Percentiles rank a stretch among this genome's conserved stretches.
Evolutionary conservation across 1,140 invertebrate species (phyloP).

Genomic region (Heliconius melpomene): DNA sequence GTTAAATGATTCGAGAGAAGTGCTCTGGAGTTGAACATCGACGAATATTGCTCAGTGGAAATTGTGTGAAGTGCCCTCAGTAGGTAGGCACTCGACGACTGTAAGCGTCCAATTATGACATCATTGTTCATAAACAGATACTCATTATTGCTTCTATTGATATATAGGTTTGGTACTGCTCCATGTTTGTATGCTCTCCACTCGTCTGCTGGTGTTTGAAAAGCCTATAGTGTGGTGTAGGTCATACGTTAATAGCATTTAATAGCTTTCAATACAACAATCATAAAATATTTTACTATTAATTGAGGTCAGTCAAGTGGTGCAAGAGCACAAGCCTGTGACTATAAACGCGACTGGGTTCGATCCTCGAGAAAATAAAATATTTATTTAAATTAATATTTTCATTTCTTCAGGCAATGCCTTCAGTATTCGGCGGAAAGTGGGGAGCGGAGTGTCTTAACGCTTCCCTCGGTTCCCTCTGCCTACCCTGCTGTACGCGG

Average conservation of each 20-base stretch:
- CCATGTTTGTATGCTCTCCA: not conserved
- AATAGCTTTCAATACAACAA: too few species aligned
- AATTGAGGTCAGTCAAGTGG: too few species aligned
- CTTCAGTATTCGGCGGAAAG: too few species aligned
- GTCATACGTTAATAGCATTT: not conserved
- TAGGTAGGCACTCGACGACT: slow-evolving; percentile 20
- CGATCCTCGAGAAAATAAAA: too few species aligned
- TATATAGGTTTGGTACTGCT: not conserved
- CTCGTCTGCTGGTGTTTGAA: not conserved
- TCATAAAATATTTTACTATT: too few species aligned
- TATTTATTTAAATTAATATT: too few species aligned
- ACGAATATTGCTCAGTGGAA: slow-evolving; percentile 43
- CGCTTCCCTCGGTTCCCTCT: too few species aligned
- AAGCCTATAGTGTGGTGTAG: not conserved
- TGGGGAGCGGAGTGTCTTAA: too few species aligned
- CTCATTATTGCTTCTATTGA: slow-evolving; percentile 34
- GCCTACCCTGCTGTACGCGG: too few species aligned
- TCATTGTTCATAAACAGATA: slow-evolving; percentile 35
- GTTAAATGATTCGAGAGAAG: slow-evolving; percentile 53
- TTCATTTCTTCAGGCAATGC: too few species aligned
- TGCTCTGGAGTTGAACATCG: slow-evolving; percentile 49
- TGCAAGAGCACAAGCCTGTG: too few species aligned
- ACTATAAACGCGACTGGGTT: too few species aligned
- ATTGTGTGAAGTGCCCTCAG: slow-evolving; percentile 33
- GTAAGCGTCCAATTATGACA: slow-evolving; percentile 37